A percentile compares a stretch with the other conserved stretches of the same genome.
These are phyloP conservation scores for Linnaemya tessellans DNA, from an alignment of 2,888 invertebrate genomes.

Conservation along the genomic window DNA sequence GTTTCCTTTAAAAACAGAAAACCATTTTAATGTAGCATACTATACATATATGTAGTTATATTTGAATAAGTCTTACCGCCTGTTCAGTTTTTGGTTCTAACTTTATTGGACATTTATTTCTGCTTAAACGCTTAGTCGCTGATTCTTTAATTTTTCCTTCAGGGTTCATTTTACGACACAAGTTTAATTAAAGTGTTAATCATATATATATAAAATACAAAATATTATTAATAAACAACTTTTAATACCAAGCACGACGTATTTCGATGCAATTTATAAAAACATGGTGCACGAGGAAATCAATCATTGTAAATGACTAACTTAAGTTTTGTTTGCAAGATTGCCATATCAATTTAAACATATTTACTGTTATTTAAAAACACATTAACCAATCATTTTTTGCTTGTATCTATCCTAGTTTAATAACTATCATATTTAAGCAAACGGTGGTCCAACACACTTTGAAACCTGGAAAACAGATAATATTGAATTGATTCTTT, in stretches of 20 bases:
- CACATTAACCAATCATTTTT: too few relatives aligned
- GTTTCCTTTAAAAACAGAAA: slow-evolving; percentile 26
- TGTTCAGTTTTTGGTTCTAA: slow-evolving; percentile 15
- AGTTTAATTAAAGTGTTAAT: slow-evolving; percentile 7
- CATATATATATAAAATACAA: slow-evolving; percentile 13
- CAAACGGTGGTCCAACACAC: too few relatives aligned
- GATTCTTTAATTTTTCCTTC: slow-evolving; percentile 41
- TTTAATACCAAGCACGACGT: not conserved
- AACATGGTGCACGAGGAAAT: not conserved
- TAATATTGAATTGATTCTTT: not conserved
- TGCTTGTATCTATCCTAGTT: too few relatives aligned
- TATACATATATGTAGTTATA: not conserved
- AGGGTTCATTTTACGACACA: slow-evolving; percentile 38
- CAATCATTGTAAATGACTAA: slow-evolving; percentile 15
- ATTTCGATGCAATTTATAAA: not conserved
- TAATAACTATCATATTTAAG: too few relatives aligned
- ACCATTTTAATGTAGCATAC: too few relatives aligned
- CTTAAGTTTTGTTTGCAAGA: not conserved
- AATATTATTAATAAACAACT: not conserved
- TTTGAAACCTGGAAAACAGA: too few relatives aligned
- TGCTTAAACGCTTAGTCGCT: slow-evolving; percentile 62
- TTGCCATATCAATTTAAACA: not conserved
- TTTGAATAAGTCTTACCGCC: slow-evolving; percentile 28
- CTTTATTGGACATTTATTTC: slow-evolving; percentile 8
- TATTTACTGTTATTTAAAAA: not conserved